These are phyloP conservation scores for Ispidina lecontei DNA, from an alignment of 2,797 vertebrate genomes.

Conservation along the genomic window DNA sequence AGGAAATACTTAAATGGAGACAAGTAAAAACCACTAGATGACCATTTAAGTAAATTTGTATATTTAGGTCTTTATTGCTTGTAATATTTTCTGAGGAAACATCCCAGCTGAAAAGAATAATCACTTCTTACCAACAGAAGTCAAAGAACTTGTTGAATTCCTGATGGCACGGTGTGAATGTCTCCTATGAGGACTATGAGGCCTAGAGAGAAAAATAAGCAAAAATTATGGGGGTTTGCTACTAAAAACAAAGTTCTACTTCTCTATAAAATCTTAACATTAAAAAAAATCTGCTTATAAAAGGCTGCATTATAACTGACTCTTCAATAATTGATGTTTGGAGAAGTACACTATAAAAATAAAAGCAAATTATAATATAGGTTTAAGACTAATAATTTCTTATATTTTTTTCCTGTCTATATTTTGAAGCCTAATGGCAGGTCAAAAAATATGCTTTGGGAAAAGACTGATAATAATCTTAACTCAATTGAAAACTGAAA, in stretches of 20 bases:
- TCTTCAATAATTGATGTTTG: not conserved
- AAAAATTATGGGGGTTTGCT: not conserved
- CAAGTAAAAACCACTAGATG: not conserved
- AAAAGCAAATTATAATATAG: not conserved
- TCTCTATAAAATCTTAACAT: not conserved
- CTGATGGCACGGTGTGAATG: conserved; percentile 81
- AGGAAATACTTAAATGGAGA: not conserved
- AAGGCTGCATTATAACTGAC: not conserved
- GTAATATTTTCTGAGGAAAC: not conserved
- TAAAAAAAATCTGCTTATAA: not conserved
- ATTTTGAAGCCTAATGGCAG: not conserved
- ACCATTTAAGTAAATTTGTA: not conserved
- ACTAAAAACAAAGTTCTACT: not conserved
- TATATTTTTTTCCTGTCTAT: not conserved
- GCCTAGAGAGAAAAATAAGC: conserved; percentile 74
- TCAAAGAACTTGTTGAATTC: conserved; percentile 84
- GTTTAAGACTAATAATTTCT: not conserved
- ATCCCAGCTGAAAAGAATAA: not conserved
- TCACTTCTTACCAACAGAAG: conserved; percentile 88
- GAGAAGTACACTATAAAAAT: not conserved
- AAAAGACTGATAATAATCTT: not conserved
- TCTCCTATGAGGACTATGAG: conserved; percentile 87
- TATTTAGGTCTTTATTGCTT: not conserved
- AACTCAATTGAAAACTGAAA: not conserved
- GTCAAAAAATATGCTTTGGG: not conserved